These are phyloP conservation scores for Drosophila lacicola DNA, from an alignment of 2,888 invertebrate species.

Conservation along the genomic window DNA sequence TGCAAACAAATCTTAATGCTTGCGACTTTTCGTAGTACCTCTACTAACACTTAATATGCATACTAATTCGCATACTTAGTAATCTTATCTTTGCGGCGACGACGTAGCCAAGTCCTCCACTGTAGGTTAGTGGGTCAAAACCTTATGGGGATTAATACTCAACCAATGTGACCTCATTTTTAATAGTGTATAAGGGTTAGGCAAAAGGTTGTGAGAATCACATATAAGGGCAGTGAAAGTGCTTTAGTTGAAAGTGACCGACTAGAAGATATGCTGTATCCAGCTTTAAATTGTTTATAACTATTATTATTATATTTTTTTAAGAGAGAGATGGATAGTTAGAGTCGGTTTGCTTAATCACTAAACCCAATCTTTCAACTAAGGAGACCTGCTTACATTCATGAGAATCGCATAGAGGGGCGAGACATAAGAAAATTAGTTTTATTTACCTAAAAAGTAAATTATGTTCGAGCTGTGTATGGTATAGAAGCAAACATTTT, in stretches of 20 bases:
- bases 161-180: not conserved
- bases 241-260: not conserved
- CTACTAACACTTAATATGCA: not conserved
- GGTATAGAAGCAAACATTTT: no score
- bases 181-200: not conserved
- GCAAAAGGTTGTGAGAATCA: not conserved
- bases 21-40: not conserved
- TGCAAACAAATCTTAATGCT: not conserved
- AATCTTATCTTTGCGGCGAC: slow-evolving; percentile 8
- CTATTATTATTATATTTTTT: no score
- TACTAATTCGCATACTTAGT: not conserved
- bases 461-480: no score
- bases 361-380: no score
- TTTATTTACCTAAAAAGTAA: no score
- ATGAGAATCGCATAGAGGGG: no score
- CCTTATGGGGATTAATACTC: not conserved
- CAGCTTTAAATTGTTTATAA: no score
- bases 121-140: slow-evolving; percentile 18
- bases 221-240: not conserved
- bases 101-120: not conserved
- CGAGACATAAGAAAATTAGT: no score
- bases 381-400: no score
- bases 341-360: no score
- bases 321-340: no score
- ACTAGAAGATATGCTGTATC: not conserved